Evolutionary conservation across 1,140 invertebrate species (phyloP).

Genomic region (Drosophila pectinifera): DNA sequence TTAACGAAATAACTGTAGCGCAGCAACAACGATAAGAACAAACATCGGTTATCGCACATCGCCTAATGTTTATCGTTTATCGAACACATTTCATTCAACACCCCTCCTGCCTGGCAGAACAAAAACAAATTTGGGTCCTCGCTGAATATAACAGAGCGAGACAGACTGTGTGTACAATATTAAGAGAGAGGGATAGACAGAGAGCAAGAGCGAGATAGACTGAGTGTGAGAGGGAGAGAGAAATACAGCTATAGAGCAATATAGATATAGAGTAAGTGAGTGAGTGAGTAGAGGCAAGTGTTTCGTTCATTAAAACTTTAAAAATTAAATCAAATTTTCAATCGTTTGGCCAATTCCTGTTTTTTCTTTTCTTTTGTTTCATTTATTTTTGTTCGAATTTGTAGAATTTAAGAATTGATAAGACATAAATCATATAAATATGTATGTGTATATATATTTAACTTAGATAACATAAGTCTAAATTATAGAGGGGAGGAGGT

Average conservation of each 20-base stretch:
- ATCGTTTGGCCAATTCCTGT: conserved; percentile 84
- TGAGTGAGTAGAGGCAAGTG: conserved; percentile 65
- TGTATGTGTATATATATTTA: conserved; percentile 58
- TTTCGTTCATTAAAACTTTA: conserved; percentile 36
- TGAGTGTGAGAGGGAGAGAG: conserved; percentile 39
- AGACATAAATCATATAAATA: conserved; percentile 59
- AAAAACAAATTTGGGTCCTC: conserved; percentile 26
- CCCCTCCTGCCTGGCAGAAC: conserved; percentile 76
- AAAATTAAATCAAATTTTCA: conserved; percentile 70
- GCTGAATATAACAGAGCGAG: conserved; percentile 17
- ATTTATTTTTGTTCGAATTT: conserved; percentile 70
- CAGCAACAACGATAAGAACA: conserved; percentile 47
- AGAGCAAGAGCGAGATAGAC: conserved; percentile 46
- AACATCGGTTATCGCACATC: conserved; percentile 40
- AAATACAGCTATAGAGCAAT: conserved; percentile 36
- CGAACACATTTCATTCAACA: conserved; percentile 78
- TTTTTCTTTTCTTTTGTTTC: conserved; percentile 52
- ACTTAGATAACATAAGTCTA: conserved; percentile 62
- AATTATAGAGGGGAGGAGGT: conserved; percentile 12
- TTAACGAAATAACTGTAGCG: conserved; percentile 46
- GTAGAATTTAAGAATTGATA: conserved; percentile 47
- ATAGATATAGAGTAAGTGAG: conserved; percentile 40
- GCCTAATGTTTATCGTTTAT: conserved; percentile 34
- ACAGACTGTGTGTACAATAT: conserved; percentile 29
- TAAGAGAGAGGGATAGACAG: conserved; percentile 46